These are phyloP conservation scores for Phenganax marumi DNA, from an alignment of 92 coral and sea anemone species.

Conservation along the genomic window DNA sequence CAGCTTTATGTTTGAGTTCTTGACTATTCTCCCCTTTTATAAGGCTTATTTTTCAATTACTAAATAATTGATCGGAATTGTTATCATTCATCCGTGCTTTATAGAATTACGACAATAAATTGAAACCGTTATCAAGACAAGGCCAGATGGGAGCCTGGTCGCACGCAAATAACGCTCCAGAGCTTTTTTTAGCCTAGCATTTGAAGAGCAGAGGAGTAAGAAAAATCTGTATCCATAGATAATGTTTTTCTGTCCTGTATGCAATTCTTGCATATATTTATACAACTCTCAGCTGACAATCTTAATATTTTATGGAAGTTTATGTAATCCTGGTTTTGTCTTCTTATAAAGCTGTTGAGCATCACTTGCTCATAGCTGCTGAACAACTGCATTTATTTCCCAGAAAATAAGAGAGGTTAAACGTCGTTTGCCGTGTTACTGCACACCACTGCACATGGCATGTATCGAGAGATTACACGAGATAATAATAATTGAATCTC, in stretches of 20 bases:
- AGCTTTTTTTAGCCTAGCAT: neutral
- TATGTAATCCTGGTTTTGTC: neutral
- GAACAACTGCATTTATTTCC: too few relatives aligned
- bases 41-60: slow-evolving; percentile 17
- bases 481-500: too few relatives aligned
- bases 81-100: slow-evolving; percentile 2
- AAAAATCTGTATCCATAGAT: neutral
- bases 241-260: neutral
- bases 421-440: too few relatives aligned
- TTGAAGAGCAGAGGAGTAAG: neutral
- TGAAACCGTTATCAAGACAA: slow-evolving; percentile 6
- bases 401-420: too few relatives aligned
- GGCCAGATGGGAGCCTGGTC: neutral
- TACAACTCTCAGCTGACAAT: neutral
- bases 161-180: neutral
- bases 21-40: slow-evolving; percentile 27
- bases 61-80: slow-evolving; percentile 17
- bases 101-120: neutral
- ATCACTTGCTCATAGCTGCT: too few relatives aligned
- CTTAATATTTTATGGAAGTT: slow-evolving; percentile 16
- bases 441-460: too few relatives aligned
- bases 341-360: too few relatives aligned
- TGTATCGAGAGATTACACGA: too few relatives aligned
- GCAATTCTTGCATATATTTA: slow-evolving; percentile 1
- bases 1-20: slow-evolving; percentile 6